Base-by-base conservation (phyloP, 2,113 vertebrate genomes). In the Leiothrix lutea region DNA sequence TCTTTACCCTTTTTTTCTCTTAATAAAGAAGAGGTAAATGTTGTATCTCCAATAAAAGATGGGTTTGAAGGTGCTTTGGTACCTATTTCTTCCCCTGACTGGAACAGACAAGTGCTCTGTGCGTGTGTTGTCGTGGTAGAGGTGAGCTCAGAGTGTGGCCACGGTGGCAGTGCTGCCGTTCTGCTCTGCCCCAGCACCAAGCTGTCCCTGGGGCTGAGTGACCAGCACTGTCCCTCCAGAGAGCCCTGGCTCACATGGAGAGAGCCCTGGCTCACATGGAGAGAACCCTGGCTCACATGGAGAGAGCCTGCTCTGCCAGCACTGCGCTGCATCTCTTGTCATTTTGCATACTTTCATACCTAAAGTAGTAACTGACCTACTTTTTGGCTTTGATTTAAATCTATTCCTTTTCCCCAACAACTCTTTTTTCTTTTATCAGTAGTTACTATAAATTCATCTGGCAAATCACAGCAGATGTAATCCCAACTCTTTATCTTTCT, bases 321-420 rank as follows among this genome's bases (percentile, higher is more conserved):
- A 14, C 45, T 42, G 72, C 16, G 14, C 28, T 51, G 57, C 4
- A 15, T 35, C 74, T 69, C 40, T 21, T 88, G 81, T 42, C 85
- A 61, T 92, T 77, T 82, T 77, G 40, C 61, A 26, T 86, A 53
- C 56, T 90, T 92, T 42, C 67, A 47, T 91, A 95, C 80, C 67
- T 80, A 77, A 82, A 86, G 73, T 92, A n/a, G 31, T 33, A 64
- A 40, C 67, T 96, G 93, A 86, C 86, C 91, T 95, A 89, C 58
- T 81, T 95, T 79, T 65, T 36, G 38, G 45, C 38, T 94, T 87
- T 86, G 53, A 85, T 87, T 90, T 93, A 85, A 83, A 93, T 80
- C 21, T 71, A 4, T 70, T 71, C 35, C 80, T 92, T 81, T 81
- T 91, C 61, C 56, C n/a, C n/a, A 38, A 56, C 24, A 91, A 70